Evolutionary conservation across 92 coral and sea anemone genomes (phyloP).

Genomic region (Hydrozoanthus gracilis): DNA sequence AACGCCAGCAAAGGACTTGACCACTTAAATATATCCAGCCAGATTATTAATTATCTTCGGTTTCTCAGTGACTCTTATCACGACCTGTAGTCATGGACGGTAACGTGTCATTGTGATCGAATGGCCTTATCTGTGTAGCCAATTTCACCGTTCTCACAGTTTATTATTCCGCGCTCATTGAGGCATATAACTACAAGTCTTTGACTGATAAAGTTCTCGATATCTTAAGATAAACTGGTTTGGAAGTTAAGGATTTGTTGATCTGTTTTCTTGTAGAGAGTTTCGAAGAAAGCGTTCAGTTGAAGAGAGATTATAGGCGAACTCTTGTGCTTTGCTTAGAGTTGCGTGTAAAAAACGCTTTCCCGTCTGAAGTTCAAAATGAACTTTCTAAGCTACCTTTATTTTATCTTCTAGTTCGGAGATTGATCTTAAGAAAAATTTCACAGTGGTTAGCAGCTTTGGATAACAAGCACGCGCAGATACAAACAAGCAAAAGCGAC

Average conservation of each 20-base stretch:
- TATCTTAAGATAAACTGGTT: slow-evolving; percentile 45
- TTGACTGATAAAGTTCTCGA: slow-evolving; percentile 44
- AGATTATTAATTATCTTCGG: slow-evolving; percentile 23
- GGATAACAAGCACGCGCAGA: neutral
- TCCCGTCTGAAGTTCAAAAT: neutral
- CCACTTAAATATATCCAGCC: slow-evolving; percentile 28
- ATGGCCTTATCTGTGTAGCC: slow-evolving; percentile 63
- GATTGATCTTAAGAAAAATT: neutral
- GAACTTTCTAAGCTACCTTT: neutral
- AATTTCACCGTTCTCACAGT: slow-evolving; percentile 67
- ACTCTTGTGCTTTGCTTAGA: neutral
- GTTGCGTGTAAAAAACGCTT: neutral
- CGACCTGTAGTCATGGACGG: neutral
- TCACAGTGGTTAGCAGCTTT: neutral
- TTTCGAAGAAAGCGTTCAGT: neutral
- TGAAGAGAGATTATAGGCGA: neutral
- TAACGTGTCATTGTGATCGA: slow-evolving; percentile 31
- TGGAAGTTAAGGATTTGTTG: slow-evolving; percentile 23
- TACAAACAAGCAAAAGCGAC: neutral
- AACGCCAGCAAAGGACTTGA: slow-evolving; percentile 37
- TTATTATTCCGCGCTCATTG: slow-evolving; percentile 55
- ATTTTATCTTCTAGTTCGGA: neutral
- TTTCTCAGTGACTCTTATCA: slow-evolving; percentile 33
- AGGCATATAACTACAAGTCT: slow-evolving; percentile 46
- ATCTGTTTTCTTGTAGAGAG: neutral